These are phyloP conservation scores for Lutraria lutraria DNA, from an alignment of 2,888 invertebrate genomes.

Conservation along the genomic window DNA sequence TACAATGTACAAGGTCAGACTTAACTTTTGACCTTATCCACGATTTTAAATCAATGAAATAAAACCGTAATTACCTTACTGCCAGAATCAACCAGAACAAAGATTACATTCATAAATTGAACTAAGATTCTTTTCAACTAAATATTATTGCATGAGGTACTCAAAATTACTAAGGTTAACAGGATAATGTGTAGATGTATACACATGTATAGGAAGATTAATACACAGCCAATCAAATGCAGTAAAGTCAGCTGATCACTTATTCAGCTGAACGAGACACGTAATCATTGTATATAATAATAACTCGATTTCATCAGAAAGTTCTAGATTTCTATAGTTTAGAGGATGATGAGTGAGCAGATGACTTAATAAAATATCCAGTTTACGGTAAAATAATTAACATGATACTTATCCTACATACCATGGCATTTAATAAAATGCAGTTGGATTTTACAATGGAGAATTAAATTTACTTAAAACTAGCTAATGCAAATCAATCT, in stretches of 20 bases:
- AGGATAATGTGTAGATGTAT: neutral
- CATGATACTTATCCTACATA: too few species aligned
- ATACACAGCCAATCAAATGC: neutral
- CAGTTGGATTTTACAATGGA: too few species aligned
- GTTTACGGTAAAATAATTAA: too few species aligned
- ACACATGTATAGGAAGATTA: neutral
- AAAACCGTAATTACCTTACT: neutral
- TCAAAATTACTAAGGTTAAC: neutral
- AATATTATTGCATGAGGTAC: neutral
- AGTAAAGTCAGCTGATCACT: neutral
- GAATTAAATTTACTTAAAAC: too few species aligned
- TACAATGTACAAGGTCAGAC: constrained; percentile 17
- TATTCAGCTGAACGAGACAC: neutral
- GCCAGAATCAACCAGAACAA: neutral
- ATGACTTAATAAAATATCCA: too few species aligned
- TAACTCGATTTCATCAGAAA: constrained; percentile 15
- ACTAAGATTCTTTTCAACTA: neutral
- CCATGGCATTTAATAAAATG: too few species aligned
- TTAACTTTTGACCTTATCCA: constrained; percentile 4
- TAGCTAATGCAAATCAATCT: too few species aligned
- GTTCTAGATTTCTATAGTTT: neutral
- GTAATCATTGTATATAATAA: constrained; percentile 11
- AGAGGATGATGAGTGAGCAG: too few species aligned
- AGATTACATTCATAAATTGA: neutral
- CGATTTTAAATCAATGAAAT: neutral